Evolutionary conservation across 2,797 vertebrate species (phyloP).

Genomic region (Alectoris magna): DNA sequence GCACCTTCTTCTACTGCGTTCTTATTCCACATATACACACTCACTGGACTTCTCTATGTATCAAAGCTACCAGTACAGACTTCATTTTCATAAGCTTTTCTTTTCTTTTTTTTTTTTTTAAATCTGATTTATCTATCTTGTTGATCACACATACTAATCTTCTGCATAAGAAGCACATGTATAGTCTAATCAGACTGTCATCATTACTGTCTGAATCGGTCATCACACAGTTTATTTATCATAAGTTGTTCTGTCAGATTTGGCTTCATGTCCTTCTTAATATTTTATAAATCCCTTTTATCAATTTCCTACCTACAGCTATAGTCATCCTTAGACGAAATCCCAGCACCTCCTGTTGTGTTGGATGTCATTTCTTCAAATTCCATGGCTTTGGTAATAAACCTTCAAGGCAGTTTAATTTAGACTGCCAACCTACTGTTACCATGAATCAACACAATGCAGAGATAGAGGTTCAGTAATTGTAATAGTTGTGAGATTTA

Average conservation of each 20-base stretch:
- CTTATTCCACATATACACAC: not conserved
- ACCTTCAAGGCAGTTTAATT: conserved; percentile 22
- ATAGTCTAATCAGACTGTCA: not conserved
- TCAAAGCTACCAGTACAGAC: not conserved
- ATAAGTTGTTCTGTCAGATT: conserved; percentile 1
- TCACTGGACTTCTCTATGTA: not conserved
- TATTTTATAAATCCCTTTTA: not conserved
- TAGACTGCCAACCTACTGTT: conserved; percentile 20
- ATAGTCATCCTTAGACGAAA: not conserved
- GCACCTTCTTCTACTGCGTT: not conserved
- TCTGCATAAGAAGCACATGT: not conserved
- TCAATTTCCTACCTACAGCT: not conserved
- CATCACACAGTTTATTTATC: not conserved
- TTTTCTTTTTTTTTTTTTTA: not conserved
- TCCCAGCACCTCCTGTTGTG: conserved; percentile 16
- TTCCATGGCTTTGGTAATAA: conserved; percentile 36
- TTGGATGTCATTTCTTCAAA: conserved; percentile 38
- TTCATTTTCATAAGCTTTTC: not conserved
- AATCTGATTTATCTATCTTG: not conserved
- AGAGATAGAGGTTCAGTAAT: conserved; percentile 59
- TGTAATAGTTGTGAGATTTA: conserved; percentile 63
- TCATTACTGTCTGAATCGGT: not conserved
- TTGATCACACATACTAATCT: not conserved
- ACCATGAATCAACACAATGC: conserved; percentile 15
- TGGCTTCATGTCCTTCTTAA: not conserved